A percentile compares a stretch with the other conserved stretches of the same genome.
phyloP scores from a whole-genome alignment of 2,113 vertebrate genomes.

The Leuciscus idus region DNA sequence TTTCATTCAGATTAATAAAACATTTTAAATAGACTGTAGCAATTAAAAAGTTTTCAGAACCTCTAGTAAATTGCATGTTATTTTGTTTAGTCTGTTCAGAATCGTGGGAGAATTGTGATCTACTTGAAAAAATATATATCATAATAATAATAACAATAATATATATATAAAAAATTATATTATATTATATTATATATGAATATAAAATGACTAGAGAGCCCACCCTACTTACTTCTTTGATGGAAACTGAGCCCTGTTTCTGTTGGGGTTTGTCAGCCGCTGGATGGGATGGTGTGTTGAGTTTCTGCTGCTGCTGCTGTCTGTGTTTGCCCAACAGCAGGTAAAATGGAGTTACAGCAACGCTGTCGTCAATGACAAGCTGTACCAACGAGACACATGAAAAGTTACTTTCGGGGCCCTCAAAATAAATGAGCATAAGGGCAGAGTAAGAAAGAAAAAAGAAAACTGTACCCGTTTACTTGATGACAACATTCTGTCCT shows the following conservation, averaged over 20 bases:
- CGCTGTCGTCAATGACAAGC: conserved; percentile 86
- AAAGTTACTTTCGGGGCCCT: background rate
- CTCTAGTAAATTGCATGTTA: too few species aligned
- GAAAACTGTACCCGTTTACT: conserved; percentile 84
- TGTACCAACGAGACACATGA: conserved; percentile 58
- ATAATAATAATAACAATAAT: too few species aligned
- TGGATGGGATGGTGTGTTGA: conserved; percentile 44
- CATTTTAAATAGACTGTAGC: too few species aligned
- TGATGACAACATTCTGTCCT: conserved; percentile 82
- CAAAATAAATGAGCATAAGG: background rate
- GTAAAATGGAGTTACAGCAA: conserved; percentile 88
- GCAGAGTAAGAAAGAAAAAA: background rate
- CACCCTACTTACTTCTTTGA: conserved; percentile 80
- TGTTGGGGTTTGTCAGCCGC: conserved; percentile 57
- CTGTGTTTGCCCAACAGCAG: conserved; percentile 87
- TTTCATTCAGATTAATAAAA: too few species aligned
- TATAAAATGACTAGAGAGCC: background rate
- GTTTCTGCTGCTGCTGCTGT: conserved; percentile 67
- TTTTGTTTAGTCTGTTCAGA: too few species aligned
- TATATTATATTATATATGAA: too few species aligned
- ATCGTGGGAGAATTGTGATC: too few species aligned
- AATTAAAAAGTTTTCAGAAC: too few species aligned
- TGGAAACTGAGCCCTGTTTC: conserved; percentile 76
- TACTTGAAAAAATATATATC: too few species aligned
- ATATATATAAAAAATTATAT: too few species aligned